phyloP scores from a whole-genome alignment of 2,797 vertebrate species.

The Sebastes minor region DNA sequence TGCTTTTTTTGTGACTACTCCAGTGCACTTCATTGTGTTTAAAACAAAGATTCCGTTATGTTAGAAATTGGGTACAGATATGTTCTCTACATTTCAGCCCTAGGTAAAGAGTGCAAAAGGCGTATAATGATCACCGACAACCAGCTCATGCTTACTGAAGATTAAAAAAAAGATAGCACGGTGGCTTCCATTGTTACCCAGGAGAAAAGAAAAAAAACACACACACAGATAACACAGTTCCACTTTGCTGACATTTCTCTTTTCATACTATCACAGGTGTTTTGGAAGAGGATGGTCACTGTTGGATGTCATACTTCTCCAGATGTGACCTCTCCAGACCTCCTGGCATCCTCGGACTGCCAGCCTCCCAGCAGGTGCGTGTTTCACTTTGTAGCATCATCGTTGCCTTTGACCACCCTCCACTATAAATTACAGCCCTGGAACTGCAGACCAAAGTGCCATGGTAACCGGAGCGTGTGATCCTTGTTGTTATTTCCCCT shows the following conservation, averaged over 20 bases:
- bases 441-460: conserved; percentile 17
- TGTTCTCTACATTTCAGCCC: neutral
- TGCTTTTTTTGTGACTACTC: no score
- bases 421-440: conserved; percentile 52
- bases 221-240: neutral
- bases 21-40: neutral
- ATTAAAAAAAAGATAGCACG: neutral
- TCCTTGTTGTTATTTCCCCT: conserved; percentile 36
- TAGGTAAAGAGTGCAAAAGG: neutral
- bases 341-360: conserved; percentile 44
- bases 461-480: conserved; percentile 42
- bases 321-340: conserved; percentile 53
- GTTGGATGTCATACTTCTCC: conserved; percentile 26
- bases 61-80: neutral
- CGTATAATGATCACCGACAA: neutral
- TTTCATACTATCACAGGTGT: conserved; percentile 20
- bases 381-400: conserved; percentile 51
- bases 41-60: neutral
- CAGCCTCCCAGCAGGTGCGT: conserved; percentile 60
- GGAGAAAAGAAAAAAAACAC: neutral
- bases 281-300: conserved; percentile 12
- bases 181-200: neutral
- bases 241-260: conserved; percentile 27
- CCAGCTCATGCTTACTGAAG: neutral
- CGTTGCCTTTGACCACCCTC: conserved; percentile 38